A percentile compares a stretch with the other conserved stretches of the same genome.
Evolutionary conservation across 2,113 vertebrate species (phyloP).

Genomic region (Kryptolebias marmoratus): DNA sequence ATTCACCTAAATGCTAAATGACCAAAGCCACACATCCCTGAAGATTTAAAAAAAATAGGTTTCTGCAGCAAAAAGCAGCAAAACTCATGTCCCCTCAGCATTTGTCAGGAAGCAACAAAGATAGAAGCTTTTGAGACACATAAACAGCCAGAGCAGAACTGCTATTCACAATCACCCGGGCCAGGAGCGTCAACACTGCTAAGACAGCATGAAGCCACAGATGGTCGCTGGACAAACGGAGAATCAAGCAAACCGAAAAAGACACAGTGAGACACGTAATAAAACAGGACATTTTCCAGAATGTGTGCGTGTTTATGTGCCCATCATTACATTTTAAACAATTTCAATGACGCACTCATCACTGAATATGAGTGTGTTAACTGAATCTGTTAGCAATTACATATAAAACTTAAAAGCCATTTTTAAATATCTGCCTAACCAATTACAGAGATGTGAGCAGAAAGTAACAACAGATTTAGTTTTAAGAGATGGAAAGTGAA

Average conservation of each 20-base stretch:
- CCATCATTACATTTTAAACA: not conserved
- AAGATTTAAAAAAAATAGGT: not conserved
- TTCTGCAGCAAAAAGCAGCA: slow-evolving; percentile 30
- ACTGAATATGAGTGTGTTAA: no score
- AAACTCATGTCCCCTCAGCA: slow-evolving; percentile 11
- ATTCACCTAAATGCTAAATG: slow-evolving; percentile 26
- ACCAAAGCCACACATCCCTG: slow-evolving; percentile 47
- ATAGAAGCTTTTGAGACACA: slow-evolving; percentile 43
- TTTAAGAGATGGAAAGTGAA: no score
- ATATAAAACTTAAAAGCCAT: no score
- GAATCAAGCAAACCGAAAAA: slow-evolving; percentile 50
- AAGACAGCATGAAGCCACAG: slow-evolving; percentile 49
- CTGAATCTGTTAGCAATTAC: no score
- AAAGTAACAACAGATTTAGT: no score
- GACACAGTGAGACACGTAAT: slow-evolving; percentile 59
- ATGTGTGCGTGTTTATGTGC: slow-evolving; percentile 17
- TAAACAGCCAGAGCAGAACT: slow-evolving; percentile 43
- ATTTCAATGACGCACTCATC: not conserved
- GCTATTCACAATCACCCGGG: slow-evolving; percentile 30
- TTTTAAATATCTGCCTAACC: no score
- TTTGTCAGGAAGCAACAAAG: slow-evolving; percentile 43
- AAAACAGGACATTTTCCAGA: slow-evolving; percentile 34
- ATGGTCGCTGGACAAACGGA: slow-evolving; percentile 30
- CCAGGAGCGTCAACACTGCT: slow-evolving; percentile 29
- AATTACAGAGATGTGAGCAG: no score